These are phyloP conservation scores for Nesogale talazaci DNA, from an alignment of 2,113 vertebrate species.

Conservation along the genomic window DNA sequence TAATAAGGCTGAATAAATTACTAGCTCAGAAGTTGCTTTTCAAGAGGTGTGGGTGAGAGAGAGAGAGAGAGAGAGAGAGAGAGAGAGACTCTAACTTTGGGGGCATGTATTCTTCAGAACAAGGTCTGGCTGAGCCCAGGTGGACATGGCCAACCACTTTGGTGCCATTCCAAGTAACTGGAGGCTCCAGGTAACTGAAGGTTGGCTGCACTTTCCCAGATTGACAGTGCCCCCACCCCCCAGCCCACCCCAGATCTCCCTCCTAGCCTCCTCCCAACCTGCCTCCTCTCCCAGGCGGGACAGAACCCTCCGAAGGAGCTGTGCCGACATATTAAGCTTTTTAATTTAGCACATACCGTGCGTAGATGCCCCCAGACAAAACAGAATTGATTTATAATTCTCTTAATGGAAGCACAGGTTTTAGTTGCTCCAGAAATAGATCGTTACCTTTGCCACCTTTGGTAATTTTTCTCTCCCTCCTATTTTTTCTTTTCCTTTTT, in stretches of 20 bases:
- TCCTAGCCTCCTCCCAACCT: not conserved
- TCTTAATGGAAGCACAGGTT: conserved; percentile 78
- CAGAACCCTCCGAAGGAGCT: conserved; percentile 2
- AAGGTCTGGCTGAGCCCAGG: not conserved
- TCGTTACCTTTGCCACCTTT: conserved; percentile 76
- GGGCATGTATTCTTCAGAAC: not conserved
- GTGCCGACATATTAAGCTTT: conserved; percentile 66
- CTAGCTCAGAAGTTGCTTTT: not conserved
- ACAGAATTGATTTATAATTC: conserved; percentile 83
- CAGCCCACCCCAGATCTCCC: too few species aligned
- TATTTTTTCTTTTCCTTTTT: not conserved
- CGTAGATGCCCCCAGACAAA: conserved; percentile 76
- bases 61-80: not conserved
- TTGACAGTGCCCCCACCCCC: not conserved
- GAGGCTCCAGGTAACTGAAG: not conserved
- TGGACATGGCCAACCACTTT: rapidly evolving
- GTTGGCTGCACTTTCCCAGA: not conserved
- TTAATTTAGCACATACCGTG: conserved; percentile 61
- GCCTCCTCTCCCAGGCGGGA: not conserved
- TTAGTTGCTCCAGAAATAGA: conserved; percentile 77
- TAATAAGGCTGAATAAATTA: not conserved
- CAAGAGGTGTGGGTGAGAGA: not conserved
- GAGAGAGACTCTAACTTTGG: not conserved
- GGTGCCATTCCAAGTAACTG: not conserved
- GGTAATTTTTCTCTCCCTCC: conserved; percentile 6